A percentile compares a stretch with the other conserved stretches of the same genome.
phyloP scores from a whole-genome alignment of 2,888 invertebrate genomes.

The Clusia tigrina region DNA sequence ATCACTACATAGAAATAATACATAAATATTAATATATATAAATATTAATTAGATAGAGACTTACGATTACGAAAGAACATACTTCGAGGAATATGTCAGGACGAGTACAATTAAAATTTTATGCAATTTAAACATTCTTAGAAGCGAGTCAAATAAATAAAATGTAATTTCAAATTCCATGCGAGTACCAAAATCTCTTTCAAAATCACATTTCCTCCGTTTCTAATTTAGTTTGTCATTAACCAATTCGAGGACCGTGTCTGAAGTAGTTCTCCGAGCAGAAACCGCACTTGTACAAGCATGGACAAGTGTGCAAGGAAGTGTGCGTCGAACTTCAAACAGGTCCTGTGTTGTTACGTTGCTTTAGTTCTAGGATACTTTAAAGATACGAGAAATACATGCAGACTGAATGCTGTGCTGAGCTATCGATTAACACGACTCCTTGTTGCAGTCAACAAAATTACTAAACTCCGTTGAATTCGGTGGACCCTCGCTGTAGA shows the following conservation, averaged over 20 bases:
- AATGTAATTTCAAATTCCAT: not conserved
- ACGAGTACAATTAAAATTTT: not conserved
- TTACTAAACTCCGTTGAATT: slow-evolving; percentile 70
- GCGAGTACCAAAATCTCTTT: slow-evolving; percentile 20
- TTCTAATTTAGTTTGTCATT: not conserved
- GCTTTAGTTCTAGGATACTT: not conserved
- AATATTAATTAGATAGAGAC: not conserved
- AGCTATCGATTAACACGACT: slow-evolving; percentile 56
- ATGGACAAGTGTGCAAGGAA: not conserved
- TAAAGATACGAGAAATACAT: slow-evolving; percentile 31
- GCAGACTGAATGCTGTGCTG: not conserved
- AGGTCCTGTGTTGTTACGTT: not conserved
- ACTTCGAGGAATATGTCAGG: not conserved
- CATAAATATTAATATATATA: not conserved
- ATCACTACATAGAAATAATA: not conserved
- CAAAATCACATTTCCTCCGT: slow-evolving; percentile 20
- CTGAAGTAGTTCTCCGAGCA: no score
- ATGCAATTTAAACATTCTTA: no score
- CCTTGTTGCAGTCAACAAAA: slow-evolving; percentile 65
- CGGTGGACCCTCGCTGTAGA: slow-evolving; percentile 82
- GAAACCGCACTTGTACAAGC: no score
- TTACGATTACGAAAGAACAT: not conserved
- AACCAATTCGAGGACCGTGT: slow-evolving; percentile 12
- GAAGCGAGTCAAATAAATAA: slow-evolving; percentile 3
- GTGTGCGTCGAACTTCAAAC: slow-evolving; percentile 4